These are phyloP conservation scores for Stenoptilia bipunctidactyla DNA, from an alignment of 2,888 invertebrate genomes.

Conservation along the genomic window DNA sequence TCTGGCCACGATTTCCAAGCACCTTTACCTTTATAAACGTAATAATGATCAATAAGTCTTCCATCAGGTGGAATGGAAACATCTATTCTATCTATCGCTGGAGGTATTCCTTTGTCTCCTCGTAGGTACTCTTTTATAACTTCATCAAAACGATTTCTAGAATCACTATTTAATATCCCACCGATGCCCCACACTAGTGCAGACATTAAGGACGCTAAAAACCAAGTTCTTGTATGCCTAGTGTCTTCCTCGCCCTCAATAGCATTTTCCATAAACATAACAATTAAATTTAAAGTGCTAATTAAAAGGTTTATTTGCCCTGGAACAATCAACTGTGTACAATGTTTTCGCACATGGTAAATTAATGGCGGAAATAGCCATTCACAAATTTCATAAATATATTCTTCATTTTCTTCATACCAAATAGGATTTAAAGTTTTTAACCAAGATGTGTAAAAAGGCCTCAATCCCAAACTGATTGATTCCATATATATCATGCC, in stretches of 20 bases:
- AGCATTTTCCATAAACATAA: slow-evolving; percentile 83
- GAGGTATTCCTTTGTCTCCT: slow-evolving; percentile 50
- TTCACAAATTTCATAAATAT: slow-evolving; percentile 73
- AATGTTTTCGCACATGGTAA: slow-evolving; percentile 79
- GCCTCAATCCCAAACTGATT: slow-evolving; percentile 83
- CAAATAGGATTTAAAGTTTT: slow-evolving; percentile 74
- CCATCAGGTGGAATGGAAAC: slow-evolving; percentile 84
- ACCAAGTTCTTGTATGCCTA: slow-evolving; percentile 78
- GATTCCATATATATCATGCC: slow-evolving; percentile 95
- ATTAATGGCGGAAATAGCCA: slow-evolving; percentile 87
- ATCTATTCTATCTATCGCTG: slow-evolving; percentile 75
- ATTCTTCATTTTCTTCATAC: slow-evolving; percentile 71
- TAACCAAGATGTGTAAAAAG: slow-evolving; percentile 87
- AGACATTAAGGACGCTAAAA: slow-evolving; percentile 82
- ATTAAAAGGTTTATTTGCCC: slow-evolving; percentile 80
- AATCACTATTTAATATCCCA: slow-evolving; percentile 81
- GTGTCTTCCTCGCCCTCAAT: slow-evolving; percentile 78
- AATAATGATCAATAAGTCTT: slow-evolving; percentile 84
- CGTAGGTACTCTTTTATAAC: slow-evolving; percentile 67
- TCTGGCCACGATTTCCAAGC: slow-evolving; percentile 91
- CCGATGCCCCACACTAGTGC: slow-evolving; percentile 88
- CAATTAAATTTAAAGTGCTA: slow-evolving; percentile 80
- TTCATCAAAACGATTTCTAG: slow-evolving; percentile 77
- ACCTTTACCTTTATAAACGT: slow-evolving; percentile 85
- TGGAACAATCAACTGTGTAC: slow-evolving; percentile 74